Conservation (phyloP, 1,140 invertebrate genomes). For the Bathynomus jamesi region DNA sequence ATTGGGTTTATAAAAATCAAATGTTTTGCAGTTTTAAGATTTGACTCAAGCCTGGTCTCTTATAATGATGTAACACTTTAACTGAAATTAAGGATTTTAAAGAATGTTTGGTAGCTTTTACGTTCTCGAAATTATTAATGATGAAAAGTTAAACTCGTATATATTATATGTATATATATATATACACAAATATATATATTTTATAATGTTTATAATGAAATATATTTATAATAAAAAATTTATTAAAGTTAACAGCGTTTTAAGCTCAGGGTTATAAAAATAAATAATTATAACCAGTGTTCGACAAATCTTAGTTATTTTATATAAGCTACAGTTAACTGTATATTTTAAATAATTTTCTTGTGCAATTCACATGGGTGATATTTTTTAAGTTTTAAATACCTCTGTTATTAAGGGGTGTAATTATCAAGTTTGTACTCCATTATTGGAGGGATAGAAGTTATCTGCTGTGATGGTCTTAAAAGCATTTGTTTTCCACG, state of each 20-base stretch:
- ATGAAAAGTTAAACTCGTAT: not conserved
- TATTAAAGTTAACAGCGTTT: not conserved
- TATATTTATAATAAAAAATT: not conserved
- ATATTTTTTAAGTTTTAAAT: not conserved
- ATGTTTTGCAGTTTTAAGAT: not conserved
- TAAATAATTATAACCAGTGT: not conserved
- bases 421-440: no score
- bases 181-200: conserved; percentile 7
- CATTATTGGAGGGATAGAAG: no score
- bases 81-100: no score
- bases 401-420: not conserved
- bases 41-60: not conserved
- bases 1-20: not conserved
- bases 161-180: conserved; percentile 11
- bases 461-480: no score
- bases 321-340: not conserved
- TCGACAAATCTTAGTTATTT: not conserved
- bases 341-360: not conserved
- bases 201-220: not conserved
- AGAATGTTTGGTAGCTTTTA: not conserved
- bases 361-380: not conserved
- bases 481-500: no score
- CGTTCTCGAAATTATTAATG: not conserved
- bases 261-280: not conserved
- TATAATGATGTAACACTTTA: no score